Evolutionary conservation across 2,888 invertebrate genomes (phyloP).

Genomic region (Phragmatobia fuliginosa): DNA sequence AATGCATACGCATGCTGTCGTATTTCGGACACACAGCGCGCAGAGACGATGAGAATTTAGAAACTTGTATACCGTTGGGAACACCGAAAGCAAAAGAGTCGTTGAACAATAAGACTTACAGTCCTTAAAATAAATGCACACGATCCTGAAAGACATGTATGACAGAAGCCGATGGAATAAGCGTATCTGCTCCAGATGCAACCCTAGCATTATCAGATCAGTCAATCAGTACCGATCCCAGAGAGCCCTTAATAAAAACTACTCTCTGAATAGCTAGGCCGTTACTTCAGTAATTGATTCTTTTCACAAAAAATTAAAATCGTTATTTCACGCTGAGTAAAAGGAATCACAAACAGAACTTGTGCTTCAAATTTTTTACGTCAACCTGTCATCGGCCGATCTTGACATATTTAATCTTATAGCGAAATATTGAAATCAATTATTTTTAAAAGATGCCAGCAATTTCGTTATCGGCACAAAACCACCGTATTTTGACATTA

Average conservation of each 20-base stretch:
- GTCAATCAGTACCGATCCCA: too few species aligned
- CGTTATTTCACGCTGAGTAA: background rate
- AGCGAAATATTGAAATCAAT: constrained; percentile 1
- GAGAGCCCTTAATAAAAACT: background rate
- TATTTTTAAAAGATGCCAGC: constrained; percentile 6
- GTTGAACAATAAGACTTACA: too few species aligned
- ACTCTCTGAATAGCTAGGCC: background rate
- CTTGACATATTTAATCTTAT: constrained; percentile 3
- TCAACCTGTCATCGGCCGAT: background rate
- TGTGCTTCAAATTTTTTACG: background rate
- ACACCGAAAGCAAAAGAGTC: background rate
- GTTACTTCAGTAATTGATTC: background rate
- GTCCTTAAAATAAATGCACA: too few species aligned
- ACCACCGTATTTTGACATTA: constrained; percentile 21
- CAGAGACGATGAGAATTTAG: background rate
- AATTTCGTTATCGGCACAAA: constrained; percentile 13
- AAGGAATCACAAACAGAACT: background rate
- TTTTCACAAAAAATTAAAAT: background rate
- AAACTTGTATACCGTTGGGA: background rate
- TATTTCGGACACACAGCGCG: background rate
- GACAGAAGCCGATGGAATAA: background rate
- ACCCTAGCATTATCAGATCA: background rate
- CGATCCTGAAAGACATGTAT: background rate
- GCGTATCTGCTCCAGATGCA: background rate
- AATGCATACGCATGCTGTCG: background rate